Conservation (phyloP, 2,888 invertebrate species). For the Troides helena region DNA sequence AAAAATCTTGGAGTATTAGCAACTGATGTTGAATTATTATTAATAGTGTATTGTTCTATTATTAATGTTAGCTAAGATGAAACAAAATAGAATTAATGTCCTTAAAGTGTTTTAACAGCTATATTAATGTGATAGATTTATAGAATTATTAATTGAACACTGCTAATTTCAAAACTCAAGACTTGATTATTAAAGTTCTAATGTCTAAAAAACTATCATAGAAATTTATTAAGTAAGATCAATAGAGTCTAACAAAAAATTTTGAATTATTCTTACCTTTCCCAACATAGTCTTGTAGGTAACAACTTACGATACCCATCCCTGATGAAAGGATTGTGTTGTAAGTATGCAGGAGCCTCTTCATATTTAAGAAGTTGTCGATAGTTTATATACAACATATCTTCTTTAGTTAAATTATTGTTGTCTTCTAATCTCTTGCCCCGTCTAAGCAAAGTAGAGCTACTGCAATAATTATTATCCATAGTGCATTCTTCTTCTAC, state of each 20-base stretch:
- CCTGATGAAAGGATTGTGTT: slow-evolving; percentile 92
- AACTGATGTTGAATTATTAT: too few species aligned
- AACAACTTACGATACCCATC: slow-evolving; percentile 92
- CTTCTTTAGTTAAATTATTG: slow-evolving; percentile 71
- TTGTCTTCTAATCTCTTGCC: slow-evolving; percentile 73
- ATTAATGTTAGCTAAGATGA: too few species aligned
- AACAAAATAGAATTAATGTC: too few species aligned
- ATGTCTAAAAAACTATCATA: too few species aligned
- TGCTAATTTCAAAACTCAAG: too few species aligned
- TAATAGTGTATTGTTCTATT: too few species aligned
- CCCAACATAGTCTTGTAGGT: slow-evolving; percentile 90
- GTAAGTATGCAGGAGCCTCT: slow-evolving; percentile 89
- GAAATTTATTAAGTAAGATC: not conserved
- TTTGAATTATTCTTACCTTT: slow-evolving; percentile 82
- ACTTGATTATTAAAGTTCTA: too few species aligned
- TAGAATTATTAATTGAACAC: too few species aligned
- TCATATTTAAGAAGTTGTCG: slow-evolving; percentile 71
- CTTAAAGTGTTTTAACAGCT: too few species aligned
- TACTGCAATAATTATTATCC: slow-evolving; percentile 50
- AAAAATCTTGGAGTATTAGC: too few species aligned
- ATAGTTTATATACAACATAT: slow-evolving; percentile 72
- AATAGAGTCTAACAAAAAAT: not conserved
- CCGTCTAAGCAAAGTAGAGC: slow-evolving; percentile 54
- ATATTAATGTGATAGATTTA: too few species aligned
- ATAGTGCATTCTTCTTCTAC: slow-evolving; percentile 56